Base-by-base conservation (phyloP, 2,113 vertebrate genomes). In the Tetrax tetrax region DNA sequence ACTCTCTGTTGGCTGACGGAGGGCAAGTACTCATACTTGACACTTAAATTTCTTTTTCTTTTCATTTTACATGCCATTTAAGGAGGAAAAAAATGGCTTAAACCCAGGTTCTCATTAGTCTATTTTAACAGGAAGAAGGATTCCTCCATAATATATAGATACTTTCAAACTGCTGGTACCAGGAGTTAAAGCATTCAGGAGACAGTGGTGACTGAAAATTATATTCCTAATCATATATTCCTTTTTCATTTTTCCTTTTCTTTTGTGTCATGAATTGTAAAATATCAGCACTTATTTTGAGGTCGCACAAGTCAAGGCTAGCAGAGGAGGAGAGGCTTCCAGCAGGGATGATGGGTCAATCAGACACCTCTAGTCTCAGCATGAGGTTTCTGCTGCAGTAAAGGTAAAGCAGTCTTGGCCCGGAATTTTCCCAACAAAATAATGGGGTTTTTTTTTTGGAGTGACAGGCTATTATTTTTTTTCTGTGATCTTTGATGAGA, bases 341-440 rank as follows among this genome's bases (percentile, higher is more conserved):
- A 97, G 96, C 97, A 95, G 97, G 15, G 97, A 91, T 92, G 90
- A 96, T 95, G 90, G 97, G 93, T 96, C 97, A 97, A 96, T 98
- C 97, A 97, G 82, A 95, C 82, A 80, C 81, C 86, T 97, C 88
- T 96, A 79, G 78, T 96, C 98, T 95, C 98, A 97, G 97, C 92
- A 1, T 95, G 97, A 90, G 64, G n/a, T 64, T 96, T 97, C 76
- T 96, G 56, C 63, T 93, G 66, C 74, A 95, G 69, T 69, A 97
- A 95, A 97, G 86, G 94, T 85, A 95, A 96, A 94, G 79, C 79
- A 89, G 90, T 50, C 71, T 90, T 92, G 91, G 91, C 76, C 66
- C 90, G 82, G 92, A 97, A 98, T 98, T 98, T 98, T 96, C 93
- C 82, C 93, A 98, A 97, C 90, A 97, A 96, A 87, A 94, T 98